Evolutionary conservation across 2,888 invertebrate species (phyloP).

Genomic region (Rhaphigaster nebulosa): DNA sequence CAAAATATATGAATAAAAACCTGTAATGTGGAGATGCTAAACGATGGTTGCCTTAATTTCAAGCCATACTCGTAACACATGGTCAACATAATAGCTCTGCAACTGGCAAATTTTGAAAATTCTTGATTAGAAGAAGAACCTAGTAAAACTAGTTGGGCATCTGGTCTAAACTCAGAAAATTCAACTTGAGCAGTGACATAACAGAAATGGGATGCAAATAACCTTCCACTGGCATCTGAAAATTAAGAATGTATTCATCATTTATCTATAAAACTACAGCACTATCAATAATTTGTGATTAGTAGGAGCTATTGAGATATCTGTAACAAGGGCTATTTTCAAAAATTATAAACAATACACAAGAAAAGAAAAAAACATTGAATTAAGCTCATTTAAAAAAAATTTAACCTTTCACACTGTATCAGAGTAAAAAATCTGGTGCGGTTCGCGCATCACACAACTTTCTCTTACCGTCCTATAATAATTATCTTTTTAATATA

Average conservation of each 20-base stretch:
- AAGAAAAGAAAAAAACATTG: constrained; percentile 8
- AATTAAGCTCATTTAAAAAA: no score
- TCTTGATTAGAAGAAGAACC: constrained; percentile 79
- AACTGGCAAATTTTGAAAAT: constrained; percentile 79
- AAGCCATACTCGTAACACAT: constrained; percentile 96
- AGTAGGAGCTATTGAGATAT: not conserved
- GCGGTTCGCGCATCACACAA: no score
- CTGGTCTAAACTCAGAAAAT: constrained; percentile 69
- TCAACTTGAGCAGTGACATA: constrained; percentile 88
- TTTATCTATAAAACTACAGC: not conserved
- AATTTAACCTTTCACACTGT: no score
- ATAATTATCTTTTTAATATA: no score
- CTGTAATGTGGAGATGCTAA: constrained; percentile 81
- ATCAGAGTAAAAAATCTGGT: no score
- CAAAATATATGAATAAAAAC: constrained; percentile 69
- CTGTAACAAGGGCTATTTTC: not conserved
- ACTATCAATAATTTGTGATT: not conserved
- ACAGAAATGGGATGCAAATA: constrained; percentile 95
- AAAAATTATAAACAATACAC: not conserved
- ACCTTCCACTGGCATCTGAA: constrained; percentile 80
- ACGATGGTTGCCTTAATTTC: constrained; percentile 81
- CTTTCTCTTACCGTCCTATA: no score
- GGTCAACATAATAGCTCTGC: constrained; percentile 92
- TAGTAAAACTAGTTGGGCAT: constrained; percentile 82
- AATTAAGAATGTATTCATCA: constrained; percentile 60